Evolutionary conservation across 2,888 invertebrate species (phyloP).

Genomic region (Plebejus anna): DNA sequence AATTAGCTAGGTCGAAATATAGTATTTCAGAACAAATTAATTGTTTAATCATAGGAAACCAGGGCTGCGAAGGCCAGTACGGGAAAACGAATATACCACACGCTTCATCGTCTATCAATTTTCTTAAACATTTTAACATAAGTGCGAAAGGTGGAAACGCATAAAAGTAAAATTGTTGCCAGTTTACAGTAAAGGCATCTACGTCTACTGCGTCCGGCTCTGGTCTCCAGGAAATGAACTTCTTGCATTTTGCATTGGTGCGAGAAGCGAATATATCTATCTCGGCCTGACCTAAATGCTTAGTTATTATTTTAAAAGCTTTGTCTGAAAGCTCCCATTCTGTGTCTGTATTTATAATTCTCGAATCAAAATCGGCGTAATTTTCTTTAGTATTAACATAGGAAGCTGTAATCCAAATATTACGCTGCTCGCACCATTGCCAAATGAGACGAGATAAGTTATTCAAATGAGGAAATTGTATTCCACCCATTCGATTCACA

Average conservation of each 20-base stretch:
- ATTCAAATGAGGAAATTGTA: slow-evolving; percentile 22
- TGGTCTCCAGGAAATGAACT: slow-evolving; percentile 33
- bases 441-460: slow-evolving; percentile 31
- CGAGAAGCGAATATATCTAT: slow-evolving; percentile 31
- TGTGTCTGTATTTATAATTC: not conserved
- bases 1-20: not conserved
- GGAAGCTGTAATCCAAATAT: slow-evolving; percentile 1
- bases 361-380: slow-evolving; percentile 23
- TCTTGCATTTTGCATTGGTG: slow-evolving; percentile 32
- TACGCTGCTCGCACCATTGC: slow-evolving; percentile 35
- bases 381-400: slow-evolving; percentile 22
- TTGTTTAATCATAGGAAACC: slow-evolving; percentile 37
- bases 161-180: slow-evolving; percentile 35
- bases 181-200: slow-evolving; percentile 35
- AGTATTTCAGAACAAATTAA: slow-evolving; percentile 34
- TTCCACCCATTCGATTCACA: slow-evolving; percentile 35
- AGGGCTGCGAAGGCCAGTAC: slow-evolving; percentile 40
- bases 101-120: slow-evolving; percentile 38
- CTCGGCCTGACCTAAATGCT: slow-evolving; percentile 34
- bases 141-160: slow-evolving; percentile 38
- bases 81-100: slow-evolving; percentile 40
- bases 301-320: slow-evolving; percentile 15
- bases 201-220: slow-evolving; percentile 35
- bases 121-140: slow-evolving; percentile 33
- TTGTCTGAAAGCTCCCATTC: slow-evolving; percentile 3